phyloP scores from a whole-genome alignment of 2,113 vertebrate species.

The Mola mola region DNA sequence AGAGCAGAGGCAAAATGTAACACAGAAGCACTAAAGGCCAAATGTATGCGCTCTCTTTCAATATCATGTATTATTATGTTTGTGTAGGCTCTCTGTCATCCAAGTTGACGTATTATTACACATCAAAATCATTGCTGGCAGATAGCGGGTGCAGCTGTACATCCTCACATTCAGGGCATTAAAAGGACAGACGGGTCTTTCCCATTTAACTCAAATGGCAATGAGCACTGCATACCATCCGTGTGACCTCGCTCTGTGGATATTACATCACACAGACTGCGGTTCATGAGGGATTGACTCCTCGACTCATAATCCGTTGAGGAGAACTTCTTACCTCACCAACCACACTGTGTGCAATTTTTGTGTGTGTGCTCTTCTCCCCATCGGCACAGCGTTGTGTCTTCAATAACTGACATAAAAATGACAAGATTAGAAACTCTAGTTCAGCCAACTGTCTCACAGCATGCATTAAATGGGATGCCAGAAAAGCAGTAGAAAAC shows the following conservation, averaged over 20 bases:
- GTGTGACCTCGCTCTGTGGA: slow-evolving; percentile 53
- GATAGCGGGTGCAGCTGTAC: slow-evolving; percentile 52
- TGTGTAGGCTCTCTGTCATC: too few relatives aligned
- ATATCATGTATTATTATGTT: too few relatives aligned
- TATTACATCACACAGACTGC: slow-evolving; percentile 69
- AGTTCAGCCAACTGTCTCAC: too few relatives aligned
- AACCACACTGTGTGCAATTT: slow-evolving; percentile 20
- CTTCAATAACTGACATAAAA: slow-evolving; percentile 5
- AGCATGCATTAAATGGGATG: too few relatives aligned
- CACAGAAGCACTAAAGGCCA: too few relatives aligned
- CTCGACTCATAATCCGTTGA: slow-evolving; percentile 64
- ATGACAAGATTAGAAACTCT: background rate
- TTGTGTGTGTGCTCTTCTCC: background rate
- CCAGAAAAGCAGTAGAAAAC: too few relatives aligned
- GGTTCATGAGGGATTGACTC: slow-evolving; percentile 66
- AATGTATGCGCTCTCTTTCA: too few relatives aligned
- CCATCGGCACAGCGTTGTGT: slow-evolving; percentile 36
- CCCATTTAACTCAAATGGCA: slow-evolving; percentile 30
- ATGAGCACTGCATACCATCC: slow-evolving; percentile 31
- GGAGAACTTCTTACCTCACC: slow-evolving; percentile 57
- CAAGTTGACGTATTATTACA: too few relatives aligned
- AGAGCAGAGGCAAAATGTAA: too few relatives aligned
- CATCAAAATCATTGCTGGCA: slow-evolving; percentile 28
- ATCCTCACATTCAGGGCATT: slow-evolving; percentile 42
- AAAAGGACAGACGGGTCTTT: slow-evolving; percentile 60